phyloP scores from a whole-genome alignment of 2,113 vertebrate species.

The Tachycineta bicolor region DNA sequence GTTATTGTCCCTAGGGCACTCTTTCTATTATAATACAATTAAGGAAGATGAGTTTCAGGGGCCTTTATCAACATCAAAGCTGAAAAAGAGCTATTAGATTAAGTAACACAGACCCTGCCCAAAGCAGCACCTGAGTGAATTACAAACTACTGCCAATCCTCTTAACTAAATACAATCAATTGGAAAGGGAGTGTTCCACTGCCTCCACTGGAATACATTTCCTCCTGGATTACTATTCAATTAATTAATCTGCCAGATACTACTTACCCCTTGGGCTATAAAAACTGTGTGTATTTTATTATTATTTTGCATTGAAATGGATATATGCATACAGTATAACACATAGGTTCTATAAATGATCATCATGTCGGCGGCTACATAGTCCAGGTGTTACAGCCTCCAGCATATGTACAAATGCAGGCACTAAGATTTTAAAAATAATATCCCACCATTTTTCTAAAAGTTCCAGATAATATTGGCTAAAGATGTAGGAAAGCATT shows the following conservation, averaged over 20 bases:
- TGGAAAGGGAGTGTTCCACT: constrained; percentile 2
- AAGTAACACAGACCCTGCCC: constrained; percentile 15
- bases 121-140: constrained; percentile 40
- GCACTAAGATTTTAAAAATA: neutral
- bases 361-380: neutral
- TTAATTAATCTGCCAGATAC: constrained; percentile 32
- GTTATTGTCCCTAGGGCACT: neutral
- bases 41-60: constrained; percentile 31
- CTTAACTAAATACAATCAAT: constrained; percentile 51
- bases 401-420: neutral
- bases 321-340: neutral
- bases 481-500: neutral
- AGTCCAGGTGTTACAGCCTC: neutral
- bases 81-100: constrained; percentile 17
- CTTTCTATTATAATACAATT: constrained; percentile 32
- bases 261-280: neutral
- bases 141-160: constrained; percentile 11
- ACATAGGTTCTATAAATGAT: neutral
- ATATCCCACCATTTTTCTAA: neutral
- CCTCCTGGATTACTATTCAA: constrained; percentile 26
- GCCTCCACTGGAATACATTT: constrained; percentile 2
- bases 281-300: neutral
- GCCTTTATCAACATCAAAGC: constrained; percentile 16
- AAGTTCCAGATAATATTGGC: neutral
- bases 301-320: neutral